Evolutionary conservation across 2,888 invertebrate genomes (phyloP).

Genomic region (Sepioteuthis lessoniana): DNA sequence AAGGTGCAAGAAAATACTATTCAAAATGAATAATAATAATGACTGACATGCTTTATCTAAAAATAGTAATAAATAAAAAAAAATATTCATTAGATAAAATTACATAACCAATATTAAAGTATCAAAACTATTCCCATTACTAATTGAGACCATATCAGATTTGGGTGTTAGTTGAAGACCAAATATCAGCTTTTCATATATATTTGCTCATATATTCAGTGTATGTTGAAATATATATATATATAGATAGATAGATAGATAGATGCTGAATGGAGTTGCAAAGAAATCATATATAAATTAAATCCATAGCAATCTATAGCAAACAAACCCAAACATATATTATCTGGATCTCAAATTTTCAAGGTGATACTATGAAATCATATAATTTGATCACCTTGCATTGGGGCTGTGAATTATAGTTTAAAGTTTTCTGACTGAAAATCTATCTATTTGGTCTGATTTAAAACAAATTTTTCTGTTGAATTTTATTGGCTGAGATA

Average conservation of each 20-base stretch:
- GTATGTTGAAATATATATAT: too few relatives aligned
- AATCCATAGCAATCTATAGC: background rate
- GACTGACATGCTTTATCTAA: too few relatives aligned
- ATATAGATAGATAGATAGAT: too few relatives aligned
- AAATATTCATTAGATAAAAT: background rate
- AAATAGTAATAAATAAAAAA: too few relatives aligned
- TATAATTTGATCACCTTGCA: background rate
- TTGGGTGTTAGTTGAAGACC: background rate
- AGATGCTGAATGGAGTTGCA: too few relatives aligned
- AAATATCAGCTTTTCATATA: background rate
- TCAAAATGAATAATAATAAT: too few relatives aligned
- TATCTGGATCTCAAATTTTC: constrained; percentile 33
- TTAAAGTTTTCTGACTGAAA: background rate
- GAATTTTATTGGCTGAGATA: background rate
- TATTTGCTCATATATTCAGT: too few relatives aligned
- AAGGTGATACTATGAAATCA: background rate
- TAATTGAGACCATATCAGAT: background rate
- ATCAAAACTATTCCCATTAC: background rate
- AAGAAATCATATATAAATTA: too few relatives aligned
- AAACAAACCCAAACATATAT: background rate
- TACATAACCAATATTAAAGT: background rate
- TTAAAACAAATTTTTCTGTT: background rate
- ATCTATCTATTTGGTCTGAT: background rate
- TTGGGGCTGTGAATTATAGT: background rate
- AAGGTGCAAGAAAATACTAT: too few relatives aligned